Conservation (phyloP, 2,888 invertebrate genomes). For the Mythimna lalbum region DNA sequence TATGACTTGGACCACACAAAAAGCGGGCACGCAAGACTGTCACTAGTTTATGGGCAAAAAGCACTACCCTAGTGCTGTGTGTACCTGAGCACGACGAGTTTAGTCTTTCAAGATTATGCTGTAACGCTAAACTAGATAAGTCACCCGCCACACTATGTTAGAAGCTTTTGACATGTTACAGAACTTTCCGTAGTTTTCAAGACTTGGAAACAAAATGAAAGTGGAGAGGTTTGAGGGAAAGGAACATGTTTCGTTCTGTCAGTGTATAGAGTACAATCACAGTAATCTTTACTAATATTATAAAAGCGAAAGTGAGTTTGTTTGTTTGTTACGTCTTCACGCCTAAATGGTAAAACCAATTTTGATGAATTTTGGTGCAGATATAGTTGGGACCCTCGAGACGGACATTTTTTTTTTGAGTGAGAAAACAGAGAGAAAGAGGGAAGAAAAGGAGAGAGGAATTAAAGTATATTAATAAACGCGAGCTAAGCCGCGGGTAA, state of each 20-base stretch:
- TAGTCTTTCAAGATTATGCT: conserved; percentile 74
- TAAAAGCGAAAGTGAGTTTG: too few relatives aligned
- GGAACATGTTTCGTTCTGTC: conserved; percentile 9
- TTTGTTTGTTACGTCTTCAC: too few relatives aligned
- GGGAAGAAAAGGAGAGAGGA: too few relatives aligned
- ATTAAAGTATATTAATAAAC: too few relatives aligned
- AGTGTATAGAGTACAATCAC: not conserved
- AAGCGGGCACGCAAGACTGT: conserved; percentile 79
- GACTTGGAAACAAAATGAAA: conserved; percentile 40
- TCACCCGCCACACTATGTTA: conserved; percentile 54
- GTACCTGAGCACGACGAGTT: conserved; percentile 66
- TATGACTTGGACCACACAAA: conserved; percentile 60
- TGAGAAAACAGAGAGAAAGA: too few relatives aligned
- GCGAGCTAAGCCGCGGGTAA: too few relatives aligned
- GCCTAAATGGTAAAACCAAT: too few relatives aligned
- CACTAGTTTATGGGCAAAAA: conserved; percentile 82
- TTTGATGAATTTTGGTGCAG: too few relatives aligned
- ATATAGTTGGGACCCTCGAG: too few relatives aligned
- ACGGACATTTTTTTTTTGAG: too few relatives aligned
- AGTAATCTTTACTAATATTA: too few relatives aligned
- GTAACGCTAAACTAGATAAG: conserved; percentile 64
- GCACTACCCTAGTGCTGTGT: conserved; percentile 71
- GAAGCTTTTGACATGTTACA: conserved; percentile 39
- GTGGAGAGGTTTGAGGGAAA: conserved; percentile 17
- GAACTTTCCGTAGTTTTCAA: conserved; percentile 25